Base-by-base conservation (phyloP, 2,888 invertebrate genomes). In the Nomada ruficornis region DNA sequence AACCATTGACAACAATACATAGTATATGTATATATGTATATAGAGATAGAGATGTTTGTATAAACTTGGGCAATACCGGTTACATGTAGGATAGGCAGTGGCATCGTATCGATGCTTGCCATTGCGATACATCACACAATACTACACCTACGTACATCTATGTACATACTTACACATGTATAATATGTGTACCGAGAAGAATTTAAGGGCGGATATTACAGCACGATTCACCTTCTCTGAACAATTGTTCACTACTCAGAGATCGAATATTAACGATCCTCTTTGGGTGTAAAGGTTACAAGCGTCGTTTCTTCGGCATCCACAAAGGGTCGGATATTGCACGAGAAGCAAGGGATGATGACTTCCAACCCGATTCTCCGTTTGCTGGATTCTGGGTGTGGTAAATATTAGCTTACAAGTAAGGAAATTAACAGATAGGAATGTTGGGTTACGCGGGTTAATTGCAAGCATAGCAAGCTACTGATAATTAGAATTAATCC, bases 281-380 rank as follows among this genome's bases (percentile, higher is more conserved):
- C 13, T 36, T 36, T 20, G n/a, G 29, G 15, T 3, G 57, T 13
- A 50, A 59, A 57, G 23, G 44, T 23, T 13, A 11, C 2, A 42
- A 54, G 52, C 4, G n/a, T n/a, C n/a, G 23, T 18, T 69, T 23
- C n/a, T 47, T 52, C n/a, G 3, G 0, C n/a, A 7, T 4, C n/a
- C 9, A 15, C 15, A 60, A 69, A 15, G 26, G 15, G 3, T n/a
- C 20, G 42, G 9, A n/a, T 15, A 15, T 47, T 59, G 2, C 26
- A 7, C 13, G 2, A 11, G 55, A 29, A 23, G 1, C n/a, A 5
- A 15, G 15, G 36, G 10, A 9, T 42, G n/a, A 23, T 10, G 55
- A 79, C 74, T 74, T 78, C 67, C 74, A 59, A 52, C 23, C 52
- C 23, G 47, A 18, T 29, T 70, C 47, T n/a, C n/a, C n/a, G n/a